Evolutionary conservation across 1,140 invertebrate species (phyloP).

Genomic region (Drosophila albomicans): DNA sequence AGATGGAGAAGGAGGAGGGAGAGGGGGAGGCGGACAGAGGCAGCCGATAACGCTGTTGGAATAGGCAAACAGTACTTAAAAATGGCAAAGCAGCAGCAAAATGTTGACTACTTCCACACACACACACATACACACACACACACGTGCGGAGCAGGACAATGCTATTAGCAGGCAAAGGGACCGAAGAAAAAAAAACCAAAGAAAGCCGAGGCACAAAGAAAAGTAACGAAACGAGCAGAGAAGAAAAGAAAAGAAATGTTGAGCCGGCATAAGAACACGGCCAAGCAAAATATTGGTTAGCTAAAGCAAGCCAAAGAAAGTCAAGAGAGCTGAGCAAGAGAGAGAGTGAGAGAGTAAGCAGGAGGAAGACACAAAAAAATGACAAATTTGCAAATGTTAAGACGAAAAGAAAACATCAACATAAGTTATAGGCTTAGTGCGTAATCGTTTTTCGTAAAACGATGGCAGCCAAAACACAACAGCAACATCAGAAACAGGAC

Average conservation of each 20-base stretch:
- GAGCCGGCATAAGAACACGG: slow-evolving; percentile 61
- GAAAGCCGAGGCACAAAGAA: slow-evolving; percentile 19
- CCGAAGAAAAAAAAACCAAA: slow-evolving; percentile 10
- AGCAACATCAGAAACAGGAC: background rate
- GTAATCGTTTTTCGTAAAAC: slow-evolving; percentile 78
- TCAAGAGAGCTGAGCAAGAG: too few relatives aligned
- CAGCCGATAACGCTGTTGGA: slow-evolving; percentile 72
- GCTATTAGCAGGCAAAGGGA: slow-evolving; percentile 47
- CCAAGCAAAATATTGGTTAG: slow-evolving; percentile 76
- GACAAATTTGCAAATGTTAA: slow-evolving; percentile 83
- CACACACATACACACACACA: slow-evolving; percentile 21
- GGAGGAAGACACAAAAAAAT: slow-evolving; percentile 54
- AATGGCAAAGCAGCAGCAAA: slow-evolving; percentile 68
- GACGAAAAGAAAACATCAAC: slow-evolving; percentile 82
- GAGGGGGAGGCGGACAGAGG: background rate
- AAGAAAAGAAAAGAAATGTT: slow-evolving; percentile 43
- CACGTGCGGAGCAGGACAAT: slow-evolving; percentile 31
- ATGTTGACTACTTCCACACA: slow-evolving; percentile 70
- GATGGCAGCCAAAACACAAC: slow-evolving; percentile 40
- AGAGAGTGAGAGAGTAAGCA: background rate
- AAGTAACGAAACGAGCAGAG: background rate
- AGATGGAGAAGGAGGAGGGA: background rate
- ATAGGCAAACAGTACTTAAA: slow-evolving; percentile 84
- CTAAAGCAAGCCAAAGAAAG: slow-evolving; percentile 39
- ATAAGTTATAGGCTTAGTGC: slow-evolving; percentile 83